phyloP scores from a whole-genome alignment of 2,888 invertebrate species.

The Coleophora flavipennella region DNA sequence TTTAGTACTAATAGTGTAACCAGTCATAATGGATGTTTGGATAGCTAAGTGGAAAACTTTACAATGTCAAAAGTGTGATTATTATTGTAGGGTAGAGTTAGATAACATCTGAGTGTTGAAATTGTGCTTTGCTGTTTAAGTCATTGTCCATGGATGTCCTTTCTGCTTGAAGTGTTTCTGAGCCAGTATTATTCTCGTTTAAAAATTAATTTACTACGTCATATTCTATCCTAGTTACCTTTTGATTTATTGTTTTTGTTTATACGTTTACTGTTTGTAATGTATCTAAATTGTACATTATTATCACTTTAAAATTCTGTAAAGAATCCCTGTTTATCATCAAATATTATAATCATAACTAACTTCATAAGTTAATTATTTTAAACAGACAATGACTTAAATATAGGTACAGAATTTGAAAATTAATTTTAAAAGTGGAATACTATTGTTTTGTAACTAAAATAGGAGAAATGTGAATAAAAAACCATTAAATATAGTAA shows the following conservation, averaged over 20 bases:
- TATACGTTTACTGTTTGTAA: neutral
- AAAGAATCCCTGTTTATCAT: neutral
- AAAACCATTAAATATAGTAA: slow-evolving; percentile 68
- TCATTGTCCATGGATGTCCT: slow-evolving; percentile 58
- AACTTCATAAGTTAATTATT: slow-evolving; percentile 18
- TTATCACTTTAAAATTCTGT: neutral
- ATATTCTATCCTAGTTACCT: slow-evolving; percentile 25
- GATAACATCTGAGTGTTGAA: slow-evolving; percentile 49
- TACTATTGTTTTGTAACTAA: slow-evolving; percentile 66
- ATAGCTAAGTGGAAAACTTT: slow-evolving; percentile 64
- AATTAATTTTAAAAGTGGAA: slow-evolving; percentile 42
- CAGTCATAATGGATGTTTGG: slow-evolving; percentile 66
- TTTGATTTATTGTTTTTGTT: slow-evolving; percentile 8
- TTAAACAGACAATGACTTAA: slow-evolving; percentile 68
- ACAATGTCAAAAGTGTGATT: slow-evolving; percentile 74
- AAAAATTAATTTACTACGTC: neutral
- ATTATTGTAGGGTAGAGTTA: slow-evolving; percentile 58
- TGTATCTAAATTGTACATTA: neutral
- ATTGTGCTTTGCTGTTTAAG: slow-evolving; percentile 55
- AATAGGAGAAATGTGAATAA: slow-evolving; percentile 66
- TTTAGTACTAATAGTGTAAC: slow-evolving; percentile 54
- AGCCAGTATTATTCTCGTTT: slow-evolving; percentile 12
- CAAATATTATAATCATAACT: neutral
- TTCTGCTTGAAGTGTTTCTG: slow-evolving; percentile 10
- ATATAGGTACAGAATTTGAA: slow-evolving; percentile 57